Evolutionary conservation across 2,113 vertebrate species (phyloP).

Genomic region (Hippocampus mohnikei): DNA sequence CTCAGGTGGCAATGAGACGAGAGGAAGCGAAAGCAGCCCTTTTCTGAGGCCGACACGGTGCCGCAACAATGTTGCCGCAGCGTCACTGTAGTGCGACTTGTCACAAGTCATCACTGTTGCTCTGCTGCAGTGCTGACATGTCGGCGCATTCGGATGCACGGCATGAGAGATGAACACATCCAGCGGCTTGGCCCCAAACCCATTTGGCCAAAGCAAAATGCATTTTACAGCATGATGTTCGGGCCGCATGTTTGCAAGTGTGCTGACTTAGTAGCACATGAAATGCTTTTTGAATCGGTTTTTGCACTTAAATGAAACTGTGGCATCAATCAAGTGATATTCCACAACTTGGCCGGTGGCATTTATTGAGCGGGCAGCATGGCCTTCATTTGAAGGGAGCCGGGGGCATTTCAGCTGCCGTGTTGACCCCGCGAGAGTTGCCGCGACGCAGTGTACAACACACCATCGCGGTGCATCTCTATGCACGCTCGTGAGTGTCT

Average conservation of each 20-base stretch:
- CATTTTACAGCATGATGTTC: slow-evolving; percentile 37
- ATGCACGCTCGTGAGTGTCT: slow-evolving; percentile 5
- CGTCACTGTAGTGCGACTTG: slow-evolving; percentile 58
- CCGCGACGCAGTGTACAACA: too few species aligned
- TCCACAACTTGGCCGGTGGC: slow-evolving; percentile 11
- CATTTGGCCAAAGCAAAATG: slow-evolving; percentile 1
- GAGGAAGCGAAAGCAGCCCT: slow-evolving; percentile 23
- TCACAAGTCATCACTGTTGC: slow-evolving; percentile 61
- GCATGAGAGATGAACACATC: slow-evolving; percentile 52
- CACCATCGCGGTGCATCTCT: slow-evolving; percentile 19
- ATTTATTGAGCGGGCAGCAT: slow-evolving; percentile 24
- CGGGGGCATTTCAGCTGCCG: slow-evolving; percentile 23
- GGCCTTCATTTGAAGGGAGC: slow-evolving; percentile 13
- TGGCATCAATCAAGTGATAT: slow-evolving; percentile 10
- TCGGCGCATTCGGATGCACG: slow-evolving; percentile 55
- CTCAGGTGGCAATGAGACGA: slow-evolving; percentile 32
- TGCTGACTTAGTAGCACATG: neutral
- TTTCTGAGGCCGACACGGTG: slow-evolving; percentile 18
- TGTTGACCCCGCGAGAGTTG: slow-evolving; percentile 22
- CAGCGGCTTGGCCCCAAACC: slow-evolving; percentile 40
- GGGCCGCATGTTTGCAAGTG: neutral
- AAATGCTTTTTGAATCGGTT: neutral
- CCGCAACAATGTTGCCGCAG: slow-evolving; percentile 36
- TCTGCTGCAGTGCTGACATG: slow-evolving; percentile 43
- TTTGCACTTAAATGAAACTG: slow-evolving; percentile 3